A percentile compares a stretch with the other conserved stretches of the same genome.
These are phyloP conservation scores for Vultur gryphus DNA, from an alignment of 2,797 vertebrate genomes.

Conservation along the genomic window DNA sequence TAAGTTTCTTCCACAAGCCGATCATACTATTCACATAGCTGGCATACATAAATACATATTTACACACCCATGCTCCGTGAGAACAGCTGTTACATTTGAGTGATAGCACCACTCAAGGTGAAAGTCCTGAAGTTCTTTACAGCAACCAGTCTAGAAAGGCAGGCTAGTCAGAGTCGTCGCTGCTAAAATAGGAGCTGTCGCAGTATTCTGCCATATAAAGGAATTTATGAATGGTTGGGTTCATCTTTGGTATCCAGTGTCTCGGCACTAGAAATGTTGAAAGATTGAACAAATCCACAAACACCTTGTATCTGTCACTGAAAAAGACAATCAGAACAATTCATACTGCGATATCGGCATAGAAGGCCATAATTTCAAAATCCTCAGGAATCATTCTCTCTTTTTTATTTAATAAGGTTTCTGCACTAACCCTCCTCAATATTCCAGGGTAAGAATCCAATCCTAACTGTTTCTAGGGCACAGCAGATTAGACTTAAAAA, in stretches of 20 bases:
- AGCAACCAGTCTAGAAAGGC: not conserved
- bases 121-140: not conserved
- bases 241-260: slow-evolving; percentile 92
- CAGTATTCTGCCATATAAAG: slow-evolving; percentile 89
- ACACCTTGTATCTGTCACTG: slow-evolving; percentile 98
- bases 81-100: not conserved
- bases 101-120: not conserved
- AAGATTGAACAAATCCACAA: slow-evolving; percentile 97
- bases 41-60: slow-evolving; percentile 43
- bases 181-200: slow-evolving; percentile 97
- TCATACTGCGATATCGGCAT: not conserved
- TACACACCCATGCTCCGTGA: not conserved
- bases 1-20: not conserved
- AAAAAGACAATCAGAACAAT: slow-evolving; percentile 26
- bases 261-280: slow-evolving; percentile 91
- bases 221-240: slow-evolving; percentile 89
- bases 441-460: not conserved
- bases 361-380: not conserved
- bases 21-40: not conserved
- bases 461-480: not conserved
- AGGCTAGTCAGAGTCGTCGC: slow-evolving; percentile 90
- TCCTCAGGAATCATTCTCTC: not conserved
- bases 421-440: not conserved
- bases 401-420: not conserved
- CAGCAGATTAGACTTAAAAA: not conserved